Percentiles rank a stretch among this genome's conserved stretches.
These are phyloP conservation scores for Lerema accius DNA, from an alignment of 1,140 invertebrate genomes.

Conservation along the genomic window DNA sequence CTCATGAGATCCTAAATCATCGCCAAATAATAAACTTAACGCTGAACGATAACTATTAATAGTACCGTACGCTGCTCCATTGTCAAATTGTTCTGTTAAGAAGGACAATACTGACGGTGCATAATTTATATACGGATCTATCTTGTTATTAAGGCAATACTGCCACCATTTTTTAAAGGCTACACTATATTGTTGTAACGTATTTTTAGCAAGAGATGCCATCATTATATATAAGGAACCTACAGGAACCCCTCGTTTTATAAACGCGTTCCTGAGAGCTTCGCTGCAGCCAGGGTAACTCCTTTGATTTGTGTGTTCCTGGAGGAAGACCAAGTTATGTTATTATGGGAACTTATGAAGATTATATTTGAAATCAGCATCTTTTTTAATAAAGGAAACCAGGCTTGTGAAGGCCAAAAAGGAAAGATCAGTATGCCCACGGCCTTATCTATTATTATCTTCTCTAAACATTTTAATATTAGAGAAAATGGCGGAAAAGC, in stretches of 20 bases:
- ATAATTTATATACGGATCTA: background rate
- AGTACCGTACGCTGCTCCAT: conserved; percentile 18
- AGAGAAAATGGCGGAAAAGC: conserved; percentile 20
- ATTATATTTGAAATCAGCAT: conserved; percentile 9
- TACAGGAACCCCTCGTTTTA: background rate
- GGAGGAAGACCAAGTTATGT: conserved; percentile 2
- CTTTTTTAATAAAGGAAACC: conserved; percentile 19
- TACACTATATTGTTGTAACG: background rate
- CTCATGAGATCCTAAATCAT: conserved; percentile 26
- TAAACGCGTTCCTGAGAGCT: conserved; percentile 1
- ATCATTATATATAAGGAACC: background rate
- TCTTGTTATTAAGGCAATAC: background rate
- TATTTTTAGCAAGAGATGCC: background rate
- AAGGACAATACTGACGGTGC: conserved; percentile 9
- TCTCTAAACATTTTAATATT: conserved; percentile 21
- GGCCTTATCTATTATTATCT: conserved; percentile 26
- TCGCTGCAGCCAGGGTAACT: conserved; percentile 25
- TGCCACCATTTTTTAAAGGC: background rate
- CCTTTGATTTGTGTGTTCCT: background rate
- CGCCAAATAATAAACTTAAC: conserved; percentile 19
- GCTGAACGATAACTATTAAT: conserved; percentile 40
- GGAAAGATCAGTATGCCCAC: conserved; percentile 31
- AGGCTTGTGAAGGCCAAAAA: conserved; percentile 35
- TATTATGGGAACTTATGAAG: conserved; percentile 22
- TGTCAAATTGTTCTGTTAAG: conserved; percentile 5